These are phyloP conservation scores for Exaiptasia diaphana DNA, from an alignment of 64 coral and sea anemone species.

Conservation along the genomic window DNA sequence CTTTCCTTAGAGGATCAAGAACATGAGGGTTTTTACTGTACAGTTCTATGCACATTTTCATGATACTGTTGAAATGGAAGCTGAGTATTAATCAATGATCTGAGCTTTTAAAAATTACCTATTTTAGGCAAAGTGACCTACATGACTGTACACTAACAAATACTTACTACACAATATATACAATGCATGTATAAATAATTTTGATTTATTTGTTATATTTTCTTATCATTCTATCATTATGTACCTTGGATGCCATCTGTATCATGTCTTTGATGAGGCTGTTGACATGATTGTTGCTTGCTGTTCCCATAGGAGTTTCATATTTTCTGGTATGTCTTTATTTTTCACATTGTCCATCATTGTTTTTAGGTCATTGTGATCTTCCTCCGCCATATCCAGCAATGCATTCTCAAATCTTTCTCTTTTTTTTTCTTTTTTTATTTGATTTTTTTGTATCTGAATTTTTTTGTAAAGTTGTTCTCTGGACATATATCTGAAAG, in stretches of 20 bases:
- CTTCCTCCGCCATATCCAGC: not conserved
- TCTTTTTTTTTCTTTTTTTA: not conserved
- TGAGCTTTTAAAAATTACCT: not conserved
- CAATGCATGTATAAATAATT: not conserved
- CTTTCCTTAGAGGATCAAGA: conserved; percentile 29
- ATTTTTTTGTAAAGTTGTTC: not conserved
- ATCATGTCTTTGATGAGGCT: conserved; percentile 7
- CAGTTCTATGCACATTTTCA: conserved; percentile 27
- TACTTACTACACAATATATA: not conserved
- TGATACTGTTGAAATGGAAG: too few relatives aligned
- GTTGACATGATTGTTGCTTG: not conserved
- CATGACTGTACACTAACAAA: not conserved
- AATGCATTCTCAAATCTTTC: not conserved
- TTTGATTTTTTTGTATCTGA: not conserved
- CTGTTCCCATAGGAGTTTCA: not conserved
- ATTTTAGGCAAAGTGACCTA: not conserved
- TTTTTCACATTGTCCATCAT: not conserved
- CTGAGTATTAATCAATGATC: not conserved
- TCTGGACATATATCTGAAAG: not conserved
- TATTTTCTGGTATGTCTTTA: not conserved
- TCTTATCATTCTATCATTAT: not conserved
- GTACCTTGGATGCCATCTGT: not conserved
- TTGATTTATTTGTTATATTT: not conserved
- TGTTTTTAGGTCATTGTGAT: not conserved
- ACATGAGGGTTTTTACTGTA: conserved; percentile 52